Percentiles rank a stretch among this genome's conserved stretches.
Evolutionary conservation across 2,797 vertebrate species (phyloP).

Genomic region (Tapera naevia): DNA sequence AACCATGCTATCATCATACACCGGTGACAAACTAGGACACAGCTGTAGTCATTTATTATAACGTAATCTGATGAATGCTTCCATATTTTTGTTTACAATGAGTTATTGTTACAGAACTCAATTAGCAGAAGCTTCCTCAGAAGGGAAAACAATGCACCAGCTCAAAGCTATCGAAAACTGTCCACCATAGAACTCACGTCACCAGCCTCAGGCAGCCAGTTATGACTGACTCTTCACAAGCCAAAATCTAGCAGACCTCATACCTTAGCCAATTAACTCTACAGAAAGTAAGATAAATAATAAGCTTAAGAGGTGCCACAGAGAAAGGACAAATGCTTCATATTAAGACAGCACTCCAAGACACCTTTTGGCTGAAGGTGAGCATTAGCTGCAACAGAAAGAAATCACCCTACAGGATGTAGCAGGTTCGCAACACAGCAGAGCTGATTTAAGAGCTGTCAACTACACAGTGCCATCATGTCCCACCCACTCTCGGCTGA

Average conservation of each 20-base stretch:
- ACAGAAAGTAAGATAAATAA: not conserved
- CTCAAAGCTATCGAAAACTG: not conserved
- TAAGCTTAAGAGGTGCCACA: not conserved
- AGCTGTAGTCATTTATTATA: not conserved
- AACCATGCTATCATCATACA: not conserved
- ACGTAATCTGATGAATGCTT: not conserved
- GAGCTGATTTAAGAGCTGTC: not conserved
- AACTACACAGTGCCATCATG: accelerated
- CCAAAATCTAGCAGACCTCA: not conserved
- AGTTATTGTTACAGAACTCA: not conserved
- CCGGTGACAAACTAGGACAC: not conserved
- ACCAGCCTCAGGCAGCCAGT: not conserved
- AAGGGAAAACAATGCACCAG: not conserved
- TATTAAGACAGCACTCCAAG: not conserved
- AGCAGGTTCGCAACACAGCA: not conserved
- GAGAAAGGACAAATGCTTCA: not conserved
- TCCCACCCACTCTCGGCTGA: not conserved
- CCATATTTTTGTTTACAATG: not conserved
- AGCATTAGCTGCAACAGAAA: not conserved
- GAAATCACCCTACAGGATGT: not conserved
- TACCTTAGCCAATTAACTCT: not conserved
- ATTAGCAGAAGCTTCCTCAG: not conserved
- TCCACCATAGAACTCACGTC: not conserved
- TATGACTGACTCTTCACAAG: not conserved
- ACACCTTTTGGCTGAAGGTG: not conserved